Percentiles rank a stretch among this genome's conserved stretches.
Conservation (phyloP, 1,140 invertebrate genomes). For the Sycobia sp. region DNA sequence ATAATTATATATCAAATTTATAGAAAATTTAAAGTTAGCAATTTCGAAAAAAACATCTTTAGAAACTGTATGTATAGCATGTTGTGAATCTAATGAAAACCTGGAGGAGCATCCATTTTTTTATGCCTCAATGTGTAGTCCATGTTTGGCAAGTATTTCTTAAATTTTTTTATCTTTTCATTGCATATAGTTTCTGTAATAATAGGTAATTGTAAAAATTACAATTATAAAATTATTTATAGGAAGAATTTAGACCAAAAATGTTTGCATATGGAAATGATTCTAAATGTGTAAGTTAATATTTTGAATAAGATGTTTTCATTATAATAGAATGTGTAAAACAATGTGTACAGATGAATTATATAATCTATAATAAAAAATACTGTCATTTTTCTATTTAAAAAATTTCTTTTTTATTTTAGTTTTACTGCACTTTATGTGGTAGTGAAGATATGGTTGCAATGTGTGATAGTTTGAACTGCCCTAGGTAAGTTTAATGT, state of each 20-base stretch:
- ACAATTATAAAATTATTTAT: constrained; percentile 26
- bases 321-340: constrained; percentile 6
- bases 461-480: constrained; percentile 49
- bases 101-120: constrained; percentile 50
- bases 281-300: constrained; percentile 51
- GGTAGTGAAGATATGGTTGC: constrained; percentile 45
- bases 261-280: constrained; percentile 53
- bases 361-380: background rate
- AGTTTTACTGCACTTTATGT: constrained; percentile 53
- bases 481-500: constrained; percentile 43
- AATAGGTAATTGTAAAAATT: background rate
- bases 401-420: constrained; percentile 10
- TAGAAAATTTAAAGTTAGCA: constrained; percentile 14
- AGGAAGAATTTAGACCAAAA: constrained; percentile 48
- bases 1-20: constrained; percentile 8
- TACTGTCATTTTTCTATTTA: background rate
- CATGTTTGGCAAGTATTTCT: constrained; percentile 46
- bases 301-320: constrained; percentile 5
- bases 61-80: constrained; percentile 46
- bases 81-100: constrained; percentile 35
- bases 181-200: background rate
- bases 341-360: constrained; percentile 4
- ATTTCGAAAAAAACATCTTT: background rate
- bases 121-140: constrained; percentile 43
- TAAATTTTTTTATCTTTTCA: too few species aligned